A percentile compares a stretch with the other conserved stretches of the same genome.
phyloP scores from a whole-genome alignment of 2,888 invertebrate species.

The Halictus ligatus region DNA sequence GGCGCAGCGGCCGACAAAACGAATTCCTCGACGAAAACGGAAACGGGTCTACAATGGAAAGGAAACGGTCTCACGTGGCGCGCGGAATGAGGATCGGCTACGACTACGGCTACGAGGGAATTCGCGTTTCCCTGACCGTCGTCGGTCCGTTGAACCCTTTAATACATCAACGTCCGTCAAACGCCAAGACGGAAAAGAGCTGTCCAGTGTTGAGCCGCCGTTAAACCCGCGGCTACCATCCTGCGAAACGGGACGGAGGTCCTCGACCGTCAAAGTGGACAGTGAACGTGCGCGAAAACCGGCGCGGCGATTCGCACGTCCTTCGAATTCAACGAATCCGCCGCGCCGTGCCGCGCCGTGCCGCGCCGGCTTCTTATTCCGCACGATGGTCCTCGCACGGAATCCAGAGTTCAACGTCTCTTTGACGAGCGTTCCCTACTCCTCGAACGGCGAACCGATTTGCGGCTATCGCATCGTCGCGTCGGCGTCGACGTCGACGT shows the following conservation, averaged over 20 bases:
- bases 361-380: constrained; percentile 69
- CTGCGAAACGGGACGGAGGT: constrained; percentile 31
- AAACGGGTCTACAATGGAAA: constrained; percentile 31
- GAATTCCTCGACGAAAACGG: constrained; percentile 20
- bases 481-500: not conserved
- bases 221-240: not conserved
- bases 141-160: constrained; percentile 25
- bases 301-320: constrained; percentile 46
- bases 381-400: constrained; percentile 73
- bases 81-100: constrained; percentile 5
- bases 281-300: constrained; percentile 58
- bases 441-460: constrained; percentile 46
- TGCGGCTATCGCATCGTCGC: constrained; percentile 37
- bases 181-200: constrained; percentile 25
- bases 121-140: constrained; percentile 6
- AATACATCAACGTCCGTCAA: constrained; percentile 39
- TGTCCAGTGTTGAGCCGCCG: not conserved
- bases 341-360: constrained; percentile 36
- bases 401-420: constrained; percentile 78
- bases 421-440: constrained; percentile 74
- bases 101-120: not conserved
- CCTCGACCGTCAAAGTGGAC: constrained; percentile 44
- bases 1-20: not conserved
- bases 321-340: constrained; percentile 55
- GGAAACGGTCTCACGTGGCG: constrained; percentile 2